Evolutionary conservation across 2,113 vertebrate genomes (phyloP).

Genomic region (Pedionomus torquatus): DNA sequence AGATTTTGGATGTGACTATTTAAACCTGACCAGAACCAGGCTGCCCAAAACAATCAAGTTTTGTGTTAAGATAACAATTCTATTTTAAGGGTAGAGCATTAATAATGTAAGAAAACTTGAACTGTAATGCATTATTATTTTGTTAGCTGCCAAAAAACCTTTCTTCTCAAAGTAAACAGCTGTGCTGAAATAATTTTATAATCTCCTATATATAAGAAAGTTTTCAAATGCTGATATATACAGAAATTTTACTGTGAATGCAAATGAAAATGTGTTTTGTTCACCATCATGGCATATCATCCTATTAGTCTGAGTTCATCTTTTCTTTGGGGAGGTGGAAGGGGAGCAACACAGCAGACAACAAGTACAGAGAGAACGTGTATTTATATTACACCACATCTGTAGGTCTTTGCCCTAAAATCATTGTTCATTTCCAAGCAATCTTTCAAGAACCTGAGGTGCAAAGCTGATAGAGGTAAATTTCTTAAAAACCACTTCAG

Average conservation of each 20-base stretch:
- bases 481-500: not conserved
- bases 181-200: not conserved
- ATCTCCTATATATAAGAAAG: not conserved
- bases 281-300: not conserved
- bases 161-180: not conserved
- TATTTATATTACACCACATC: not conserved
- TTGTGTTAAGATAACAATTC: not conserved
- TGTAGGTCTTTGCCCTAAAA: not conserved
- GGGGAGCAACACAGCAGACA: rapidly evolving
- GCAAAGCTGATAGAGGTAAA: not conserved
- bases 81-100: not conserved
- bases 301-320: not conserved
- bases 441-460: not conserved
- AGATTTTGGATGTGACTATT: not conserved
- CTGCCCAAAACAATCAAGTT: not conserved
- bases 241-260: not conserved
- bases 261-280: not conserved
- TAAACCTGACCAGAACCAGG: not conserved
- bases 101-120: not conserved
- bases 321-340: not conserved
- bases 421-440: not conserved
- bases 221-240: not conserved
- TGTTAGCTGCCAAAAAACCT: not conserved
- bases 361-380: not conserved
- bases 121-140: not conserved